Evolutionary conservation across 1,140 invertebrate species (phyloP), one percentile per base, ranked within the genome.

Genomic region (Chrysoperla carnea): DNA sequence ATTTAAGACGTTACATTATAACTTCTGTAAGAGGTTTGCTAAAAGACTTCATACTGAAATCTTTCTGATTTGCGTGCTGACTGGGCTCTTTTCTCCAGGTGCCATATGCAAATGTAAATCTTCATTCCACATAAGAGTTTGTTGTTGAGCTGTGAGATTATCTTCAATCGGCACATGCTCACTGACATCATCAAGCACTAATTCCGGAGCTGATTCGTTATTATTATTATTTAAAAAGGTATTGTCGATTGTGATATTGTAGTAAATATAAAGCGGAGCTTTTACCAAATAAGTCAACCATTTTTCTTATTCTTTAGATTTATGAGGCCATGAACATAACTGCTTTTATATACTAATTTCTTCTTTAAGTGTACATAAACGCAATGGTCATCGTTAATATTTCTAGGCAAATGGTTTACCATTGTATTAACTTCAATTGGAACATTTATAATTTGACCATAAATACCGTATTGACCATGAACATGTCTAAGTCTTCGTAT

Each of bases 91-190:
- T 44, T 57, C 36, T n/a, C 53, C 53, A 7, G 53, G 53, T 40
- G 57, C 56, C 8, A 55, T 50, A 13, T 43, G 29, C 12, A 59
- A 45, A 50, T 41, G 55, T 36, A 50, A 38, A 8, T 58, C 51
- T 37, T 56, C 52, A 47, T 54, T 52, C 57, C 53, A 59, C 36
- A 56, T 7, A 0, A 59, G 35, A n/a, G 55, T 59, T 36, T 57
- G 51, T 48, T 59, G 55, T 46, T 53, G 51, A 8, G 55, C 49
- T 12, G 35, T 39, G 8, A 55, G 41, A 47, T 42, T 53, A 36
- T 56, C 55, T 40, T 52, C 46, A 29, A 50, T 46, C n/a, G 35
- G 27, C 15, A 52, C 45, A 29, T 46, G 27, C 51, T 58, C 54
- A 45, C 43, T 51, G 4, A 50, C 23, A 29, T 52, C 48, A 47